Evolutionary conservation across 2,797 vertebrate species (phyloP), one percentile per base, ranked within the genome.

Genomic region (Pipistrellus kuhlii): DNA sequence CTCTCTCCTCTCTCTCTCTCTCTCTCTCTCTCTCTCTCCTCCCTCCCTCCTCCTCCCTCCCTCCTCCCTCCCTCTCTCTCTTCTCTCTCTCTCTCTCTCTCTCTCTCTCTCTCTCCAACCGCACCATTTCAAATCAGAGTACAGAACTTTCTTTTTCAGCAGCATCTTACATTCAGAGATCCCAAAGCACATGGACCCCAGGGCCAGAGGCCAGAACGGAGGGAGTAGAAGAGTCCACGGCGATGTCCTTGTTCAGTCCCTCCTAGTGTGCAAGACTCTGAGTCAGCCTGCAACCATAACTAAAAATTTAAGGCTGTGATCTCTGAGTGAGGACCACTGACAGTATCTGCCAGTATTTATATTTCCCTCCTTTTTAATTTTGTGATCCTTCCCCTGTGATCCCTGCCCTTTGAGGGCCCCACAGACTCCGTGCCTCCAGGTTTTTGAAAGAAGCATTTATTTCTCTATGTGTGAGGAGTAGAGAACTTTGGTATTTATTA

Each of bases 391-490:
- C 88, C 87, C 93, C 93, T 44, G 46, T 4, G 81, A 88, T 96
- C 95, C 72, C 92, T 0, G 55, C 68, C 72, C 95, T 95, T 84
- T 62, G 95, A 94, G 77, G 93, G 64, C 73, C 64, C 82, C 38
- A 23, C 4, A 57, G 94, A 96, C 83, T 82, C 96, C 69, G 85
- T 75, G 89, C 81, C 5, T 87, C 21, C 59, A 90, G 95, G 71
- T 44, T 93, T 96, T 38, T 71, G 88, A 96, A 97, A 85, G 6
- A 91, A 78, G 89, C 1, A 62, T 59, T 94, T 76, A 88, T 89
- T 90, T 97, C 96, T 92, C 20, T 32, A 94, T 83, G 85, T 91
- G 85, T 96, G 94, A 94, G 91, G 95, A 97, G 96, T 94, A 95
- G 89, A 96, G 95, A 87, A 62, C 88, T 93, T 91, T 62, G 38